A percentile compares a stretch with the other conserved stretches of the same genome.
These are phyloP conservation scores for Vollenhovia emeryi DNA, from an alignment of 1,140 invertebrate genomes.

Conservation along the genomic window DNA sequence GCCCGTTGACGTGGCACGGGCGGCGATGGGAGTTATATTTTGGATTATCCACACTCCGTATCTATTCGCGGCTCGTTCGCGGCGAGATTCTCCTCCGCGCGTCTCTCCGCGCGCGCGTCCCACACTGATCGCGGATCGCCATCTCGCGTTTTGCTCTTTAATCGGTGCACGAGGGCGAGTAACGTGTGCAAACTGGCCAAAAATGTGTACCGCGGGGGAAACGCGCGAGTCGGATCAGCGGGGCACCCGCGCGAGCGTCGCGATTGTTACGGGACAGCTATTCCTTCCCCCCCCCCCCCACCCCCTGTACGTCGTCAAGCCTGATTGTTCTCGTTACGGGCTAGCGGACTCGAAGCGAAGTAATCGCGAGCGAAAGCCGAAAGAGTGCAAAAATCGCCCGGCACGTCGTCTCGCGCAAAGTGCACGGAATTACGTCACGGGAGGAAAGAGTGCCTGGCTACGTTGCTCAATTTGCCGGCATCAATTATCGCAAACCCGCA, in stretches of 20 bases:
- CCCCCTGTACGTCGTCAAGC: conserved; percentile 1
- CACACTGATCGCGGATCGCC: background rate
- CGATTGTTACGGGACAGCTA: background rate
- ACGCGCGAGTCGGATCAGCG: background rate
- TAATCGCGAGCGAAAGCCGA: background rate
- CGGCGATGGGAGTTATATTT: conserved; percentile 25
- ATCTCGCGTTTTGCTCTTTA: conserved; percentile 13
- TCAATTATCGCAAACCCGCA: conserved; percentile 73
- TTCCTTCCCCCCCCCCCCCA: too few species aligned
- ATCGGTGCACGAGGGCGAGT: conserved; percentile 2
- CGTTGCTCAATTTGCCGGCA: conserved; percentile 75
- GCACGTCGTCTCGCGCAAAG: conserved; percentile 7
- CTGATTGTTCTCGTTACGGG: conserved; percentile 29
- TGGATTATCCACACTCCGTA: conserved; percentile 6
- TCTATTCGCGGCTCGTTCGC: conserved; percentile 31
- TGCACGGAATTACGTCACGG: conserved; percentile 49
- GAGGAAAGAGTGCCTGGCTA: conserved; percentile 51
- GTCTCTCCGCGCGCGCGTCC: background rate
- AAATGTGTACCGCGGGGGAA: background rate
- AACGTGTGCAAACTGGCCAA: conserved; percentile 21
- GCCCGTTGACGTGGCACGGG: conserved; percentile 71
- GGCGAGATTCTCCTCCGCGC: background rate
- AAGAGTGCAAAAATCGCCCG: conserved; percentile 4
- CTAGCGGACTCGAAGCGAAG: background rate
- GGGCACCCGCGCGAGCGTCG: background rate